These are phyloP conservation scores for Coregonus ussuriensis DNA, from an alignment of 2,797 vertebrate species.

Conservation along the genomic window DNA sequence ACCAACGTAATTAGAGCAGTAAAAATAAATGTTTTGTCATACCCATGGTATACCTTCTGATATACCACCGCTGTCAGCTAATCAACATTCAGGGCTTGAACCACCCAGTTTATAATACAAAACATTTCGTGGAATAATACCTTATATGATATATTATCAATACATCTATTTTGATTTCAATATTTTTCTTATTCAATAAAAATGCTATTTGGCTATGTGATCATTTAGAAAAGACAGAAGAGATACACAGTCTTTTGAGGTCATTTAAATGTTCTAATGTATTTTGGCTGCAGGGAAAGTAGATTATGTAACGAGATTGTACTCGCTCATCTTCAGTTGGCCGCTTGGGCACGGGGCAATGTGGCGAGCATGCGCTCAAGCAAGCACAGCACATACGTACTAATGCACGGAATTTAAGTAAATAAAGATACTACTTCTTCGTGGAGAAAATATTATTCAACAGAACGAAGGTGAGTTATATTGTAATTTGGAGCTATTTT, in stretches of 20 bases:
- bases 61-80: too few species aligned
- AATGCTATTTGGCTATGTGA: not conserved
- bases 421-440: not conserved
- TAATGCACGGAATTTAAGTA: not conserved
- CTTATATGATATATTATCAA: not conserved
- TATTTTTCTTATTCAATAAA: not conserved
- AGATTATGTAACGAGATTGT: conserved; percentile 35
- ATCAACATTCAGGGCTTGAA: too few species aligned
- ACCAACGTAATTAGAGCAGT: too few species aligned
- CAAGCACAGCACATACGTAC: conserved; percentile 3
- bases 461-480: not conserved
- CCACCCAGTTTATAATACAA: not conserved
- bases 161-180: not conserved
- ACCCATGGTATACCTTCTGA: too few species aligned
- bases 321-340: conserved; percentile 21
- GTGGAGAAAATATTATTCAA: not conserved
- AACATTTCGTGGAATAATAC: not conserved
- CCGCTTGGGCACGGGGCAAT: conserved; percentile 19
- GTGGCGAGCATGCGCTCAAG: conserved; percentile 12
- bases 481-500: not conserved
- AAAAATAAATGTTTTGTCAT: too few species aligned
- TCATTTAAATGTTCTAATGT: not conserved
- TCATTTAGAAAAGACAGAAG: not conserved
- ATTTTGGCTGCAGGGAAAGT: conserved; percentile 6
- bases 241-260: not conserved